Evolutionary conservation across 2,113 vertebrate species (phyloP).

Genomic region (Thymallus thymallus): DNA sequence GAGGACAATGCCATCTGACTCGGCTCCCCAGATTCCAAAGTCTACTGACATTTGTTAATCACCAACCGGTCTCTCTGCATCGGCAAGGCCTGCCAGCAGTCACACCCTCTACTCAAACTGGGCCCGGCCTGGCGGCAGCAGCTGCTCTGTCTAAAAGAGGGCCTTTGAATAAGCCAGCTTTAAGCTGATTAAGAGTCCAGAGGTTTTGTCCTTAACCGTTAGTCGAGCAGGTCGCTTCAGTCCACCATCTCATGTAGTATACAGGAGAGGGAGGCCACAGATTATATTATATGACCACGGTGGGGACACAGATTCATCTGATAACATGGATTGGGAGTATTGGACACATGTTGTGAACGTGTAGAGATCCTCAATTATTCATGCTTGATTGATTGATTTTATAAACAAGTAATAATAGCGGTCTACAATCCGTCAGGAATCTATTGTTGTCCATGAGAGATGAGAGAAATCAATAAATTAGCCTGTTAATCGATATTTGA

Average conservation of each 20-base stretch:
- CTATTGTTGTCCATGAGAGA: constrained; percentile 42
- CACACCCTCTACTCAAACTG: constrained; percentile 88
- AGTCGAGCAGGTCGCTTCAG: constrained; percentile 17
- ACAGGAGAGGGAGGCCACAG: constrained; percentile 24
- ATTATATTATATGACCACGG: constrained; percentile 55
- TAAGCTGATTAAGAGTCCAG: constrained; percentile 76
- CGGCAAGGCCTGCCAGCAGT: constrained; percentile 85
- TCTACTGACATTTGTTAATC: constrained; percentile 99
- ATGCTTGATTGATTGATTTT: constrained; percentile 45
- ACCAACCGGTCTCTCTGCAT: constrained; percentile 94
- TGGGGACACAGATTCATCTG: constrained; percentile 42
- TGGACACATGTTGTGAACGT: constrained; percentile 49
- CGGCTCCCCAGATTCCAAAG: constrained; percentile 95
- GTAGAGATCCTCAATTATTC: constrained; percentile 42
- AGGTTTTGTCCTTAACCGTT: constrained; percentile 74
- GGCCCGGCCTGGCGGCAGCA: constrained; percentile 73
- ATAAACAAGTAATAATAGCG: constrained; percentile 12
- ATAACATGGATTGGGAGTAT: constrained; percentile 41
- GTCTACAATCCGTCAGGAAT: constrained; percentile 12
- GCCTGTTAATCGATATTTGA: neutral
- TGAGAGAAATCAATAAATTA: constrained; percentile 38
- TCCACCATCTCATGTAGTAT: constrained; percentile 56
- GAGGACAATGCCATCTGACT: constrained; percentile 87
- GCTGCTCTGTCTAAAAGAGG: constrained; percentile 80
- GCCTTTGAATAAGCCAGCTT: constrained; percentile 79